These are phyloP conservation scores for Danio tinwini DNA, from an alignment of 2,797 vertebrate species.

Conservation along the genomic window DNA sequence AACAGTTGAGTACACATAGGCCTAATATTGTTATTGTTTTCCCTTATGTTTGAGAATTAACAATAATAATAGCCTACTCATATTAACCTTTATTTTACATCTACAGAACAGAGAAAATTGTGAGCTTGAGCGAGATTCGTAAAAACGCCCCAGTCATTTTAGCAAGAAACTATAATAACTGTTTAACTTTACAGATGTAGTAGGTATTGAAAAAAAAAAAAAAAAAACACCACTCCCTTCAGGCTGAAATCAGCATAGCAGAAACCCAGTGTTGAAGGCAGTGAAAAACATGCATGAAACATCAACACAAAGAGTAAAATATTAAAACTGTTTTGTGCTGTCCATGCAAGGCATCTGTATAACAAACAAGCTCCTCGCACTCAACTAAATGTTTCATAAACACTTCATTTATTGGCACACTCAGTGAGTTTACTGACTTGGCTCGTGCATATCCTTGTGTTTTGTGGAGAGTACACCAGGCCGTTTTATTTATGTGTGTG, in stretches of 20 bases:
- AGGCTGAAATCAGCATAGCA: background rate
- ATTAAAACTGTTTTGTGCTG: too few relatives aligned
- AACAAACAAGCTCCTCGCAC: background rate
- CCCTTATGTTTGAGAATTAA: too few relatives aligned
- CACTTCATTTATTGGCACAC: background rate
- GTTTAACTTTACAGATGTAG: too few relatives aligned
- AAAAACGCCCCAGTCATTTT: too few relatives aligned
- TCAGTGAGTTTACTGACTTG: background rate
- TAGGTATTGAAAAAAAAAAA: too few relatives aligned
- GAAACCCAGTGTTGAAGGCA: background rate
- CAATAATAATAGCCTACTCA: too few relatives aligned
- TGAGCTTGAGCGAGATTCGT: too few relatives aligned
- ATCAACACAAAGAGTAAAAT: background rate
- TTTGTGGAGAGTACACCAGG: background rate
- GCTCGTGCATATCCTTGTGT: background rate
- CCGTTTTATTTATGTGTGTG: conserved; percentile 19
- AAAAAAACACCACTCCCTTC: background rate
- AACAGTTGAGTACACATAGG: too few relatives aligned
- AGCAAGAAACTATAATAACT: too few relatives aligned
- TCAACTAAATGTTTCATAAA: conserved; percentile 11
- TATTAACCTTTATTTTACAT: too few relatives aligned
- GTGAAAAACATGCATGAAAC: background rate
- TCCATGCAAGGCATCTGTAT: background rate
- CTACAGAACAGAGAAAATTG: too few relatives aligned
- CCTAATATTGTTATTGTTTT: too few relatives aligned